phyloP scores from a whole-genome alignment of 2,113 vertebrate genomes.

The Ochotona princeps region DNA sequence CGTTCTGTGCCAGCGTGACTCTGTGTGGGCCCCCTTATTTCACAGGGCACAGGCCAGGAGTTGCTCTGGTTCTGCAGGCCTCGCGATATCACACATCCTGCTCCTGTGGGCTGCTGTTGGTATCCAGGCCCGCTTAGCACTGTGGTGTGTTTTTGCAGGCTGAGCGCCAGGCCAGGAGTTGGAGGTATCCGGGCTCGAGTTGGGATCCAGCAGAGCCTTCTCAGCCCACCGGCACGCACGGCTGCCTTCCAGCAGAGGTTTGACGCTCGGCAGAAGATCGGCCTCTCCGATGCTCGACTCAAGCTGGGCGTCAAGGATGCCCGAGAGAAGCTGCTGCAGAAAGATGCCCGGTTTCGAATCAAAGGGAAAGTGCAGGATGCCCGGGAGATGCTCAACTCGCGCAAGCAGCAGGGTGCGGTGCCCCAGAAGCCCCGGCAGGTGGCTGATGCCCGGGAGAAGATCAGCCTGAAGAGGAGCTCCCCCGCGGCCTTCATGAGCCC shows the following conservation, averaged over 20 bases:
- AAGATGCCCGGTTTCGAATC: conserved; percentile 96
- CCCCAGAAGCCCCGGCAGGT: conserved; percentile 89
- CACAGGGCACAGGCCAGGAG: neutral
- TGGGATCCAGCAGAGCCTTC: conserved; percentile 84
- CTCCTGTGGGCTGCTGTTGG: neutral
- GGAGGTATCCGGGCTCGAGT: conserved; percentile 86
- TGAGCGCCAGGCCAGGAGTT: conserved; percentile 82
- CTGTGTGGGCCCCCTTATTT: neutral
- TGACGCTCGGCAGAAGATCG: conserved; percentile 97
- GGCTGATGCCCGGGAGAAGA: conserved; percentile 94
- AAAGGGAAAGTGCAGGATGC: conserved; percentile 94
- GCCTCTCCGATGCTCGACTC: conserved; percentile 91
- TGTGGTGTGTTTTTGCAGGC: conserved; percentile 72
- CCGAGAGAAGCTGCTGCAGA: conserved; percentile 94
- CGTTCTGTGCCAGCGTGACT: neutral
- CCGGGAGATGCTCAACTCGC: conserved; percentile 96
- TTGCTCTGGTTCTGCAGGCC: neutral
- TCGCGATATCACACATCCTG: neutral
- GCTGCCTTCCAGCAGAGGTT: conserved; percentile 88
- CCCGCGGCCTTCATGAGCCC: conserved; percentile 85
- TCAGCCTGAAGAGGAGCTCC: conserved; percentile 93
- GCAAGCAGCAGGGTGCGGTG: conserved; percentile 89
- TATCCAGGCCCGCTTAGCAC: neutral
- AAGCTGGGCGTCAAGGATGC: conserved; percentile 95
- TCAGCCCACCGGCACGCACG: conserved; percentile 75